A percentile compares a stretch with the other conserved stretches of the same genome.
Conservation (phyloP, 1,140 invertebrate genomes). For the Vanessa tameamea region DNA sequence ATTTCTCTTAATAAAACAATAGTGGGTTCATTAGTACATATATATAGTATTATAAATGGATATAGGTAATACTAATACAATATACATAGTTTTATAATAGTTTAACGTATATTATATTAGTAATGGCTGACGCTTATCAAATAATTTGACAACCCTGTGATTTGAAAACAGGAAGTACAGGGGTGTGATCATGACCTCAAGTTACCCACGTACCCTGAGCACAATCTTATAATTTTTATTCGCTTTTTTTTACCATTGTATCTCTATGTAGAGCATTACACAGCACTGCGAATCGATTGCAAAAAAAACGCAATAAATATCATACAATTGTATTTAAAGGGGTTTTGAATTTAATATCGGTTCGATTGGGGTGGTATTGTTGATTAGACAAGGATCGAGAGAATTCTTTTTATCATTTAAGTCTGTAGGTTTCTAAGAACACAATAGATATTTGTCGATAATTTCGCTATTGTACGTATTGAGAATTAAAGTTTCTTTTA, state of each 20-base stretch:
- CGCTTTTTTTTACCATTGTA: constrained; percentile 44
- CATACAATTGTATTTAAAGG: constrained; percentile 78
- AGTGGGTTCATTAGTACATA: no score
- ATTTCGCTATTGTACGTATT: constrained; percentile 41
- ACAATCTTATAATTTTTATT: constrained; percentile 45
- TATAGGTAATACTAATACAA: no score
- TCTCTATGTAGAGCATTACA: constrained; percentile 66
- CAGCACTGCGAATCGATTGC: constrained; percentile 52
- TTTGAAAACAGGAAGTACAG: constrained; percentile 69
- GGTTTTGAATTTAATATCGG: constrained; percentile 77
- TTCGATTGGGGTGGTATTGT: constrained; percentile 61
- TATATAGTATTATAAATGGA: no score
- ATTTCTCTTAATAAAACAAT: no score
- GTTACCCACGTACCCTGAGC: constrained; percentile 20
- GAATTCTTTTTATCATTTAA: constrained; percentile 42
- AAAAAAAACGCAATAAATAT: constrained; percentile 78
- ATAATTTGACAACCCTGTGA: constrained; percentile 54
- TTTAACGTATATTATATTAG: no score
- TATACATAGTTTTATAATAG: no score
- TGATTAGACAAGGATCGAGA: constrained; percentile 11
- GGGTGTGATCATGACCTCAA: constrained; percentile 70
- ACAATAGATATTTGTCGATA: constrained; percentile 47
- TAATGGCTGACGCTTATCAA: no score
- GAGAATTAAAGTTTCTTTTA: constrained; percentile 6
- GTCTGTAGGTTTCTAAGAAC: constrained; percentile 28